Base-by-base conservation (phyloP, 2,113 vertebrate genomes). In the Pelobates fuscus region DNA sequence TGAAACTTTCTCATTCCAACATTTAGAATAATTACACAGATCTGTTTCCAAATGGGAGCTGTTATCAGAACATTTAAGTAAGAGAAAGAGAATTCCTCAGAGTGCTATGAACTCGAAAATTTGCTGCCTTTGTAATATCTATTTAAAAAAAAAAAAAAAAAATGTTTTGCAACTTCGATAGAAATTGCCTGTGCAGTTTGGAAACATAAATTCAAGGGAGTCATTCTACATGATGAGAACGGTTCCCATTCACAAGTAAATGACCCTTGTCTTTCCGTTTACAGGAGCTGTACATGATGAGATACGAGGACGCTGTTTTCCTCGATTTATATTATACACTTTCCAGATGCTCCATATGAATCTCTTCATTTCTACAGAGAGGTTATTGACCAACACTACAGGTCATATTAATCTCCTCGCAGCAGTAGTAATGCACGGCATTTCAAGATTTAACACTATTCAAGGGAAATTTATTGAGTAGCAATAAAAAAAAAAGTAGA, bases 301-400 rank as follows among this genome's bases (percentile, higher is more conserved):
- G 63, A 7, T 27, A 26, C n/a, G 62, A 8, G 32, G 62, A 65
- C 32, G n/a, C 32, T n/a, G 11, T 23, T n/a, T 20, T 65, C n/a
- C 21, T 58, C 20, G 18, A 18, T 27, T n/a, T 23, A n/a, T 49
- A 20, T 18, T 14, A 49, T 67, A 67, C 27, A 58, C 26, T 59
- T 75, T 67, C 72, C 72, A 67, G 72, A 67, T 67, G 71, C 62
- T 55, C 60, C 60, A 41, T 71, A 46, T 44, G 11, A 30, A 8
- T 52, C 46, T 62, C 21, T 61, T 44, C 44, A 49, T 15, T 46
- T 61, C 27, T 17, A 29, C 41, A 66, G 23, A 46, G 44, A 27
- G 21, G 55, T 64, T 41, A 67, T 67, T 76, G 72, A 67, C 58
- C 72, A 32, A 24, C 17, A 18, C 7, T 59, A 29, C 27, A 57